These are phyloP conservation scores for Eilema depressum DNA, from an alignment of 2,888 invertebrate species.

Conservation along the genomic window DNA sequence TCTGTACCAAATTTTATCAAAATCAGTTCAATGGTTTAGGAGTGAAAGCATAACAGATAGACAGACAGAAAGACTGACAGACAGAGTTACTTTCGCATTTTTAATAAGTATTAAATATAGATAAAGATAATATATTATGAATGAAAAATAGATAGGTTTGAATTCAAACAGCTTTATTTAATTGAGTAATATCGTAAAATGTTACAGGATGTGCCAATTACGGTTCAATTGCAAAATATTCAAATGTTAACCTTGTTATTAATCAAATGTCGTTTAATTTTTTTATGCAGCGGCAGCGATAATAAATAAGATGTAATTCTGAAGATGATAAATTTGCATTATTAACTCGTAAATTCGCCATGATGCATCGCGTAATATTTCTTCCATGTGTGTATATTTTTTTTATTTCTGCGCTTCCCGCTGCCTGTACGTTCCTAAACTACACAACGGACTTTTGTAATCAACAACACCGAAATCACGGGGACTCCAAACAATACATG, in stretches of 20 bases:
- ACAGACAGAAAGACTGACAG: too few relatives aligned
- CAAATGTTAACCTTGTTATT: constrained; percentile 17
- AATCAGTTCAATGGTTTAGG: too few relatives aligned
- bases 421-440: background rate
- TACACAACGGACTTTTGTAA: background rate
- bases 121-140: too few relatives aligned
- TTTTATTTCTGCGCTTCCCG: background rate
- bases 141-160: background rate
- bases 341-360: constrained; percentile 12
- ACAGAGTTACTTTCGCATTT: too few relatives aligned
- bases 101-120: too few relatives aligned
- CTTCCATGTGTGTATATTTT: background rate
- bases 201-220: constrained; percentile 19
- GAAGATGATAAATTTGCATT: constrained; percentile 24
- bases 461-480: too few relatives aligned
- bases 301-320: background rate
- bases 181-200: constrained; percentile 6
- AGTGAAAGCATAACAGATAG: too few relatives aligned
- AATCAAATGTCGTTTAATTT: constrained; percentile 14
- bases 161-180: background rate
- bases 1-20: too few relatives aligned
- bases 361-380: background rate
- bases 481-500: too few relatives aligned
- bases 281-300: background rate
- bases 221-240: constrained; percentile 21